Evolutionary conservation across 2,888 invertebrate genomes (phyloP).

Genomic region (Cyclophora albipunctata): DNA sequence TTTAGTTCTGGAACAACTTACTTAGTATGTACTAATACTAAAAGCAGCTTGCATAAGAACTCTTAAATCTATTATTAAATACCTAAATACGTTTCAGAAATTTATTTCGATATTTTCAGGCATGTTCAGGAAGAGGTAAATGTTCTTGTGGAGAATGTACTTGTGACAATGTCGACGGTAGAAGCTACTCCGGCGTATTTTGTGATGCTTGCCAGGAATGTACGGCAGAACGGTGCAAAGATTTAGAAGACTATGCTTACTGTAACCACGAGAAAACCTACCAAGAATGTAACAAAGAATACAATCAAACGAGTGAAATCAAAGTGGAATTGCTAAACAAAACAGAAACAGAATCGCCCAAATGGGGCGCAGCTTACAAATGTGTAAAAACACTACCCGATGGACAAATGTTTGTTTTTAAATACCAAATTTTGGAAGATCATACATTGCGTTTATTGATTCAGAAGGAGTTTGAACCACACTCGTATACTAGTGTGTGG

Average conservation of each 20-base stretch:
- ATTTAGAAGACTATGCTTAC: slow-evolving; percentile 81
- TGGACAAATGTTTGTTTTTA: slow-evolving; percentile 38
- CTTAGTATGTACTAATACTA: no score
- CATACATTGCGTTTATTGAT: slow-evolving; percentile 37
- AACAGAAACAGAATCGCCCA: slow-evolving; percentile 31
- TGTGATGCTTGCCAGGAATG: slow-evolving; percentile 86
- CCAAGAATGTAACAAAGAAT: slow-evolving; percentile 31
- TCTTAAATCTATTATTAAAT: no score
- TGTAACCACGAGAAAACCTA: slow-evolving; percentile 57
- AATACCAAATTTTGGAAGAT: slow-evolving; percentile 32
- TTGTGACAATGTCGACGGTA: slow-evolving; percentile 62
- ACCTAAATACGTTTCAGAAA: no score
- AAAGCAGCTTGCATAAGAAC: no score
- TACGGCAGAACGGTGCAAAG: slow-evolving; percentile 78
- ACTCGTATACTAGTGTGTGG: slow-evolving; percentile 38
- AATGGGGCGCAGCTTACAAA: slow-evolving; percentile 32
- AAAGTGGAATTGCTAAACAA: slow-evolving; percentile 29
- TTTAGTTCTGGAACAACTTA: no score
- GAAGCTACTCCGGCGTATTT: slow-evolving; percentile 72
- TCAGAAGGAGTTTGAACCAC: slow-evolving; percentile 43
- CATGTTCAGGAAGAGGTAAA: slow-evolving; percentile 72
- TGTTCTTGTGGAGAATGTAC: slow-evolving; percentile 84
- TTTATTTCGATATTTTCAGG: slow-evolving; percentile 20
- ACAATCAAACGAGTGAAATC: slow-evolving; percentile 23
- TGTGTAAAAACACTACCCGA: slow-evolving; percentile 38